Evolutionary conservation across 2,113 vertebrate genomes (phyloP).

Genomic region (Burhinus bistriatus): DNA sequence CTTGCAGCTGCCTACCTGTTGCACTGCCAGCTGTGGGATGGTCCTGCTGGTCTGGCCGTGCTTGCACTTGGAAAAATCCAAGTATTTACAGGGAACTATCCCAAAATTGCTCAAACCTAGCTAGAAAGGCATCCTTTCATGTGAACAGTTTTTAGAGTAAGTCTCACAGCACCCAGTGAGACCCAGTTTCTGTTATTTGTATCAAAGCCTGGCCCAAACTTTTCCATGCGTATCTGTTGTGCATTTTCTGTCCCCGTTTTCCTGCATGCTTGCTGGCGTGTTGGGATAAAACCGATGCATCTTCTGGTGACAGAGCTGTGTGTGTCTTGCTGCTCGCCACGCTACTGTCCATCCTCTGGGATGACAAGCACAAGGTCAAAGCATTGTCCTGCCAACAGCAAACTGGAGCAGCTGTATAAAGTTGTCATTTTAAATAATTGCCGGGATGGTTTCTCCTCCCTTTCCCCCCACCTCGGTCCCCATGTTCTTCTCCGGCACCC

Average conservation of each 20-base stretch:
- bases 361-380: fast-evolving
- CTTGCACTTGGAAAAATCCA: background rate
- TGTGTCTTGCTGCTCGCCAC: background rate
- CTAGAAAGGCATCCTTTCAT: background rate
- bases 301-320: background rate
- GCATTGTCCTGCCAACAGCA: fast-evolving
- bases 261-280: fast-evolving
- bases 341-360: background rate
- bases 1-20: background rate
- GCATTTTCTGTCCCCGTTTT: background rate
- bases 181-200: background rate
- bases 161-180: background rate
- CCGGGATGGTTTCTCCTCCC: background rate
- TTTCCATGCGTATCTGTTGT: fast-evolving
- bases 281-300: background rate
- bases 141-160: background rate
- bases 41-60: background rate
- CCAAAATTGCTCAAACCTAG: background rate
- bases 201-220: background rate
- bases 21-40: background rate
- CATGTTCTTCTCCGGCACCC: fast-evolving
- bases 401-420: background rate
- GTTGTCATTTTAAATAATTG: background rate
- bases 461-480: background rate
- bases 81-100: background rate